These are phyloP conservation scores for Alligator sinensis DNA, from an alignment of 2,113 vertebrate genomes.

Conservation along the genomic window DNA sequence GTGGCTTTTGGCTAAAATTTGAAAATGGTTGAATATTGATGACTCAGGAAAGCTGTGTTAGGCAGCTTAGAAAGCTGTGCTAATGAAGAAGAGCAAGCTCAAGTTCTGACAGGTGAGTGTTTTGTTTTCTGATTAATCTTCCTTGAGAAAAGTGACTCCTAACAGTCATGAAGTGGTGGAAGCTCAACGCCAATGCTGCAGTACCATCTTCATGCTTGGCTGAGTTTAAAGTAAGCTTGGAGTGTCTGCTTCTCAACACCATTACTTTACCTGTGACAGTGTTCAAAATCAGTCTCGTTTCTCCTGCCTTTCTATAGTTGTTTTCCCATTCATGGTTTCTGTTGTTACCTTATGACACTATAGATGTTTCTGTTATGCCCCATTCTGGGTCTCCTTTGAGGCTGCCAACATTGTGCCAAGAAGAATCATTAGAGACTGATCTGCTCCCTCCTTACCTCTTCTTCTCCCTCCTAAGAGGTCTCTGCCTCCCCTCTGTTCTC, in stretches of 20 bases:
- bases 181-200: not conserved
- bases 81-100: not conserved
- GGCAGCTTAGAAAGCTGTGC: not conserved
- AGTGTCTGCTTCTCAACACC: not conserved
- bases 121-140: conserved; percentile 10
- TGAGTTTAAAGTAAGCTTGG: not conserved
- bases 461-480: not conserved
- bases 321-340: not conserved
- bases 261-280: not conserved
- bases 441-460: not conserved
- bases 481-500: not conserved
- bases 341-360: not conserved
- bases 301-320: not conserved
- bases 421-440: not conserved
- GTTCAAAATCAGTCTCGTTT: rapidly evolving
- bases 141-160: not conserved
- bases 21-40: rapidly evolving
- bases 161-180: not conserved
- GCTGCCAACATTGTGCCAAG: not conserved
- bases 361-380: not conserved
- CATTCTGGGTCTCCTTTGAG: not conserved
- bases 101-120: not conserved
- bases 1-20: not conserved
- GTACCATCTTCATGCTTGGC: not conserved
- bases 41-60: rapidly evolving